Evolutionary conservation across 1,140 invertebrate genomes (phyloP), one percentile per base, ranked within the genome.

Genomic region (Saxidomus purpurata): DNA sequence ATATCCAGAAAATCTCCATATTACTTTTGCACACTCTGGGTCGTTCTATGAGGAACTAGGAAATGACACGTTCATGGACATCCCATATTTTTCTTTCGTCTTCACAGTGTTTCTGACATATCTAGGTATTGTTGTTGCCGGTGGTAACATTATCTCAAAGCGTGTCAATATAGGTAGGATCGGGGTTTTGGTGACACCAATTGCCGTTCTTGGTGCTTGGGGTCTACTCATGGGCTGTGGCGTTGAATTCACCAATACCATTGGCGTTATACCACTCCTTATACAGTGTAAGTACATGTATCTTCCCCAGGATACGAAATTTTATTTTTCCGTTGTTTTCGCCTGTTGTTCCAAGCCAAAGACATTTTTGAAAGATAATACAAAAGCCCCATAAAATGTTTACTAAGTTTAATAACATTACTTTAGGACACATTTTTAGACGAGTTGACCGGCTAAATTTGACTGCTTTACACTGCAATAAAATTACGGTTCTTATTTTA

Each of bases 41-140:
- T 47, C 83, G 2, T 59, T 76, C 28, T 74, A 86, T 47, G 83
- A 86, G 17, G 67, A 76, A 34, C 43, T 86, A n/a, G 52, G 71
- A 31, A 76, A 74, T 25, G 83, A 86, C 34, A 59, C 83, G 1
- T 74, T 76, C 34, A 74, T 86, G 49, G 83, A 86, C 31, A 86
- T 74, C 25, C 83, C 67, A 0, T 86, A 74, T 28, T 86, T 86
- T 22, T 49, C 43, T 15, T 61, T 86, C 28, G 67, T 74, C 9
- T 86, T 86, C 71, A 76, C 83, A 4, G 83, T 86, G 3, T 76
- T 86, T 38, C 36, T 86, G 4, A 86, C 83, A 19, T 86, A 86
- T 59, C 49, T 49, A n/a, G 69, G 69, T 25, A 43, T 86, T 11
- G 22, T 86, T n/a, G 34, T 76, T 22, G 38, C 67, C 6, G 67